Evolutionary conservation across 2,888 invertebrate genomes (phyloP).

Genomic region (Boloria selene): DNA sequence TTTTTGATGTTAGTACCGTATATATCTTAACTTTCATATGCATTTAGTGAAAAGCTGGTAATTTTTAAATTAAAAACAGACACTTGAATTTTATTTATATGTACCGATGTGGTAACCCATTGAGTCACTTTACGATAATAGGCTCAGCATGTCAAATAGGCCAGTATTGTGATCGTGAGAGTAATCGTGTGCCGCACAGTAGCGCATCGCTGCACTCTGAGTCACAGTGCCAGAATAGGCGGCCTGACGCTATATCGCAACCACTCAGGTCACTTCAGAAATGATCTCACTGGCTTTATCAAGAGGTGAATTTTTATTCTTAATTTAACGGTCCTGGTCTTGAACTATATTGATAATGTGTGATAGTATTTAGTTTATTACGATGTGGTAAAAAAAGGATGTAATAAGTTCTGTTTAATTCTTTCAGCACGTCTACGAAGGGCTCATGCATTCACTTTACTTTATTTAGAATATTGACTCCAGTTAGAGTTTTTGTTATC

Average conservation of each 20-base stretch:
- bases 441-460: no score
- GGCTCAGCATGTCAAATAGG: background rate
- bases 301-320: background rate
- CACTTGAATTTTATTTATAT: background rate
- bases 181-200: background rate
- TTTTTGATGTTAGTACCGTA: no score
- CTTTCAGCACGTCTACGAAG: no score
- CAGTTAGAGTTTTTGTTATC: no score
- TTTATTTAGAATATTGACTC: no score
- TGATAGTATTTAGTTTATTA: no score
- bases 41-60: no score
- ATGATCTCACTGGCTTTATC: conserved; percentile 18
- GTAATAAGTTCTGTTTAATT: no score
- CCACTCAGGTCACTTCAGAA: conserved; percentile 17
- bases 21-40: no score
- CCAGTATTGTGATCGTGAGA: conserved; percentile 2
- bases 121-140: background rate
- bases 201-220: conserved; percentile 21
- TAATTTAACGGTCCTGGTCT: background rate
- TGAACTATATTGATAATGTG: background rate
- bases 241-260: conserved; percentile 12
- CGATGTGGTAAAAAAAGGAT: no score
- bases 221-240: conserved; percentile 15
- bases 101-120: background rate
- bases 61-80: no score